Evolutionary conservation across 2,888 invertebrate species (phyloP), one percentile per base, ranked within the genome.

Genomic region (Drosophila prolongata): DNA sequence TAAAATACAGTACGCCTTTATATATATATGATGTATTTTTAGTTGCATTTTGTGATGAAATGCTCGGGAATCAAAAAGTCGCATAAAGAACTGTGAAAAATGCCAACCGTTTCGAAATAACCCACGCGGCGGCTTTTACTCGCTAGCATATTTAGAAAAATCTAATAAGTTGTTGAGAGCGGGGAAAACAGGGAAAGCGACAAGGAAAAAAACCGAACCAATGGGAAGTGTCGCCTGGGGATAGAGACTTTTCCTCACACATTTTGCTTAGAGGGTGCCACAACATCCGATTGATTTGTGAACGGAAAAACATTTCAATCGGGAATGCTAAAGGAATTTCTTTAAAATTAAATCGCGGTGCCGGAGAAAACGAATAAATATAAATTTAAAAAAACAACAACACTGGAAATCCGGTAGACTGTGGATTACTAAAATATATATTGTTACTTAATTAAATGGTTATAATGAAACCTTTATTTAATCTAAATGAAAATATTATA

Each of bases 11-110:
- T 37, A 14, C 5, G 46, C 24, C 49, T 44, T 30, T 56, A 44
- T 42, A 49, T 55, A 44, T 52, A 30, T 34, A 16, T 52, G 54
- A 68, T 68, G 53, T 80, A 79, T 80, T 78, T 83, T 75, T 85
- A 73, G 83, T 83, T 83, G 86, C 75, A 83, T 82, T 75, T 52
- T 44, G 54, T 71, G 65, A 56, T 66, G 62, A 76, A 70, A 73
- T 65, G 46, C 50, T 59, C 69, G 61, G 58, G 77, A 79, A 75
- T 77, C 80, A 71, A 71, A 78, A 80, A 66, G 79, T 85, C 85
- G 76, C 81, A 80, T 80, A 78, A 79, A 85, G 54, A 61, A 52
- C 55, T 60, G 69, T 52, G 50, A 62, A 47, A 65, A 62, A 62
- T 40, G 47, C 53, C 52, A 71, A 57, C 56, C 56, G 53, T 72